These are phyloP conservation scores for Trididemnum clinides DNA, from an alignment of 23 tunicate genomes.

Conservation along the genomic window DNA sequence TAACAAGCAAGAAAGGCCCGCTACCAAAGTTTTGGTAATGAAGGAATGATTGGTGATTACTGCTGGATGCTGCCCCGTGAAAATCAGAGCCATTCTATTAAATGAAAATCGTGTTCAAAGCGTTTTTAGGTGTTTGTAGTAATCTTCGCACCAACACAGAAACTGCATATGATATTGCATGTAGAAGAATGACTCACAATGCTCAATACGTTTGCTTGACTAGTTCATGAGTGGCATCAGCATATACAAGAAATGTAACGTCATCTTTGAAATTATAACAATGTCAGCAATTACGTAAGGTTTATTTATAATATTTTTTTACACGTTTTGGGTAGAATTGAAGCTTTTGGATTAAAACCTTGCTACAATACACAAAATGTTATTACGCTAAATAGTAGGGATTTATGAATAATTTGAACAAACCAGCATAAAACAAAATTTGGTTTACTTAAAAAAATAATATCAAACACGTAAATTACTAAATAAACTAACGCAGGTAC, in stretches of 20 bases:
- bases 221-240: background rate
- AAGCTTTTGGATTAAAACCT: background rate
- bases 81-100: background rate
- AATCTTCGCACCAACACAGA: background rate
- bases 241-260: background rate
- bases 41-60: constrained; percentile 26
- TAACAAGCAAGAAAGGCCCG: background rate
- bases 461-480: no score
- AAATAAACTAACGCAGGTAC: no score
- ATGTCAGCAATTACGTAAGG: background rate
- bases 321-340: background rate
- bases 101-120: constrained; percentile 2
- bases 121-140: constrained; percentile 23
- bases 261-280: background rate
- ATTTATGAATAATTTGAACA: no score
- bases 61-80: constrained; percentile 25
- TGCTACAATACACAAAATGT: background rate
- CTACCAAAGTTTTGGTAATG: constrained; percentile 21
- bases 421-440: no score
- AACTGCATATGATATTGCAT: background rate
- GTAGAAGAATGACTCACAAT: background rate
- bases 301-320: background rate
- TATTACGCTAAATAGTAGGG: no score
- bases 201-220: background rate
- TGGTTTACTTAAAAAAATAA: no score